These are phyloP conservation scores for Eulemur rufifrons DNA, from an alignment of 2,113 vertebrate species.

Conservation along the genomic window DNA sequence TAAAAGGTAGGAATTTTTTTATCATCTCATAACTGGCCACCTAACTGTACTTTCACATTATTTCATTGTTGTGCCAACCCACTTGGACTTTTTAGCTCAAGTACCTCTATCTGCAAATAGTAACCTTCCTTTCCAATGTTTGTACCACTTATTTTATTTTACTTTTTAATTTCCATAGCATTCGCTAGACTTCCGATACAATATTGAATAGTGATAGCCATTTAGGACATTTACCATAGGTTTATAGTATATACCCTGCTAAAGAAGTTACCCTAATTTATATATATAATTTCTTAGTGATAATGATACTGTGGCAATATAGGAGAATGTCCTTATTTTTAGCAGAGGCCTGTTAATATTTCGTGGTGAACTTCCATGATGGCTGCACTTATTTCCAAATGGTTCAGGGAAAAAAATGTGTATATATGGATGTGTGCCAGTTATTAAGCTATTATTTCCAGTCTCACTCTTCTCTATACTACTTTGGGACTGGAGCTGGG, in stretches of 20 bases:
- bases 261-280: not conserved
- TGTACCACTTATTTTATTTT: not conserved
- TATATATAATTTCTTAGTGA: not conserved
- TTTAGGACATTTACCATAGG: not conserved
- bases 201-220: not conserved
- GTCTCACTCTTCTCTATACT: not conserved
- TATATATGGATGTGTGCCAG: not conserved
- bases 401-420: not conserved
- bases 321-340: not conserved
- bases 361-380: not conserved
- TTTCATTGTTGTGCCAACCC: not conserved
- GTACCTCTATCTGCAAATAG: not conserved
- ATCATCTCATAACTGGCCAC: not conserved
- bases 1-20: not conserved
- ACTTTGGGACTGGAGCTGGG: not conserved
- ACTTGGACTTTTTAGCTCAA: not conserved
- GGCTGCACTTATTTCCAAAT: not conserved
- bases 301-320: not conserved
- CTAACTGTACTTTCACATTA: not conserved
- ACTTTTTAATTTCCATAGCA: not conserved
- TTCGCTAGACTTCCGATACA: not conserved
- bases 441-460: not conserved
- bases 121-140: not conserved
- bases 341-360: not conserved
- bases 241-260: not conserved